These are phyloP conservation scores for Molossus alvarezi DNA, from an alignment of 2,797 vertebrate genomes.

Conservation along the genomic window DNA sequence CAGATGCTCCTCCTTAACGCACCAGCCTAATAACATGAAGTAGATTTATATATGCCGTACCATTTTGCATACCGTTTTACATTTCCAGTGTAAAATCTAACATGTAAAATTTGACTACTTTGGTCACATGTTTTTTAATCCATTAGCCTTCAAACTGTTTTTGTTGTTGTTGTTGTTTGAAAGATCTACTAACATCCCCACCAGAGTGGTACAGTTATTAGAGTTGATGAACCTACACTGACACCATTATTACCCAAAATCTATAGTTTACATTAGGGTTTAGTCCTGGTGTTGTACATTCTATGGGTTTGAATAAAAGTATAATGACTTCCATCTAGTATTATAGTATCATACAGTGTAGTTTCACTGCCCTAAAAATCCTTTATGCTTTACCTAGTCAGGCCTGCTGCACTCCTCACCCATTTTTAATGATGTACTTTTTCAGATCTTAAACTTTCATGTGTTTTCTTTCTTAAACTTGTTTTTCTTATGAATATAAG, in stretches of 20 bases:
- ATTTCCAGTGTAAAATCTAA: constrained; percentile 10
- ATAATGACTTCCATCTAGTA: not conserved
- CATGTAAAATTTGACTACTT: not conserved
- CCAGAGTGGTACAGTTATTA: not conserved
- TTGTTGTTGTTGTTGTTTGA: not conserved
- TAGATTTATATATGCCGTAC: not conserved
- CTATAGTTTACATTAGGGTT: not conserved
- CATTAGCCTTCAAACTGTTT: not conserved
- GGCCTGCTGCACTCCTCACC: not conserved
- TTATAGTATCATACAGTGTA: not conserved
- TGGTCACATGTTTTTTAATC: not conserved
- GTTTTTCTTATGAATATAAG: not conserved
- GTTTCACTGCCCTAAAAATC: not conserved
- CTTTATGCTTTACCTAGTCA: not conserved
- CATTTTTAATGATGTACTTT: constrained; percentile 1
- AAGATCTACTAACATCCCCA: not conserved
- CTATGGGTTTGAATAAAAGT: not conserved
- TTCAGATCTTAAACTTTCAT: constrained; percentile 1
- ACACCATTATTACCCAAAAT: not conserved
- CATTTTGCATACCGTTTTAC: not conserved
- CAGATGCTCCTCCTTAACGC: not conserved
- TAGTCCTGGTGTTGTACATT: not conserved
- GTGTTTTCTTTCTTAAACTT: constrained; percentile 12
- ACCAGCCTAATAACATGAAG: not conserved
- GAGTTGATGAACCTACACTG: not conserved